phyloP scores from a whole-genome alignment of 2,797 vertebrate genomes.

The Microctenopoma steveboyesi region DNA sequence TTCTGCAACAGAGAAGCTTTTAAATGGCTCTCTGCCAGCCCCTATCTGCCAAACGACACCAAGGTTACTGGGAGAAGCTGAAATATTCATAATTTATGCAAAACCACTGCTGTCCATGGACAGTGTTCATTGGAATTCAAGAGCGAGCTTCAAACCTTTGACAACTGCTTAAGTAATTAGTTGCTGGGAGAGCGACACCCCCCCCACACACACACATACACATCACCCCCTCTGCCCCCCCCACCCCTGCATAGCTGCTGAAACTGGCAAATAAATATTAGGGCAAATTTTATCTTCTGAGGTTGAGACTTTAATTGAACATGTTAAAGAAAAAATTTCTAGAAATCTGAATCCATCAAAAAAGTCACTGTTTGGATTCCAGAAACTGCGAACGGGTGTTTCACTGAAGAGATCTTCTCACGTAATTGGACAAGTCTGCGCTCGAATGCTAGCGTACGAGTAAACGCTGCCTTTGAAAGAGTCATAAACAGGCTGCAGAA shows the following conservation, averaged over 20 bases:
- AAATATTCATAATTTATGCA: constrained; percentile 89
- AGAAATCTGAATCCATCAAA: constrained; percentile 55
- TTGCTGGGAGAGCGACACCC: constrained; percentile 76
- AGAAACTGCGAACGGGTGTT: constrained; percentile 5
- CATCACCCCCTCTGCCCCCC: constrained; percentile 9
- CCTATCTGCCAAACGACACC: constrained; percentile 83
- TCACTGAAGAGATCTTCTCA: not conserved
- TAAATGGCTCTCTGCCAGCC: constrained; percentile 82
- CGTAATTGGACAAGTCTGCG: not conserved
- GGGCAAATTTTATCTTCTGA: constrained; percentile 71
- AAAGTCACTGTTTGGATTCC: constrained; percentile 8
- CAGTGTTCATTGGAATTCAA: constrained; percentile 86
- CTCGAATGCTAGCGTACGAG: not conserved
- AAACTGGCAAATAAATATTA: constrained; percentile 76
- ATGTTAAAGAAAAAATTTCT: constrained; percentile 47
- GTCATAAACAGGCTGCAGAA: not conserved
- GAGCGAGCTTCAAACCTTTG: constrained; percentile 83
- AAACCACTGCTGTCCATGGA: constrained; percentile 82
- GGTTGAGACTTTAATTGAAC: constrained; percentile 74
- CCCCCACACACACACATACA: constrained; percentile 7
- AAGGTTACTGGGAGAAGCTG: constrained; percentile 83
- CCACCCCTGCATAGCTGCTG: constrained; percentile 46
- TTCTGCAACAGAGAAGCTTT: constrained; percentile 78
- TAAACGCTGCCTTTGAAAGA: not conserved
- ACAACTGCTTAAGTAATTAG: constrained; percentile 86